A percentile compares a stretch with the other conserved stretches of the same genome.
Conservation (phyloP, 1,140 invertebrate genomes). For the Caenorhabditis remanei region DNA sequence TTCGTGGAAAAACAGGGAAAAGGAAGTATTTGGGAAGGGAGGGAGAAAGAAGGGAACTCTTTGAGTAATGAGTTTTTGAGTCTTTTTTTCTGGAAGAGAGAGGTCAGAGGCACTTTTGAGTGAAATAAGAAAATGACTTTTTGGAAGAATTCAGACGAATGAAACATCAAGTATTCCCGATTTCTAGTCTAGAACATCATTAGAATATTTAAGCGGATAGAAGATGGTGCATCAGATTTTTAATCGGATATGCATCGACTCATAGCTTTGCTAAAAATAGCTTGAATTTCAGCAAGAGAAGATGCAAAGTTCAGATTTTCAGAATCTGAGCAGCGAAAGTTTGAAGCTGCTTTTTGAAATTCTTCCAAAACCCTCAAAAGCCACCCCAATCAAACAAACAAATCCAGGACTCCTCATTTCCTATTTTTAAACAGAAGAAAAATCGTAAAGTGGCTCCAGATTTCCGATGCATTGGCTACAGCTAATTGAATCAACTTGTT, state of each 20-base stretch:
- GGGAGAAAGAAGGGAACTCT: no score
- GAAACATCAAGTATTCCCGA: not conserved
- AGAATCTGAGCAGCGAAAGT: no score
- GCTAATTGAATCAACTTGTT: slow-evolving; percentile 10
- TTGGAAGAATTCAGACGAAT: not conserved
- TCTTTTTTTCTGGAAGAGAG: no score
- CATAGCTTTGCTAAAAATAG: no score
- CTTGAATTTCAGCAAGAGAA: no score
- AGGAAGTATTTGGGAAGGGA: no score
- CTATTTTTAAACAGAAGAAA: not conserved
- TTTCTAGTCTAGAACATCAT: not conserved
- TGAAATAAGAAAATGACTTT: not conserved
- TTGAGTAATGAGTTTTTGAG: no score
- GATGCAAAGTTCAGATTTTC: no score
- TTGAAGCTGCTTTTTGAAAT: no score
- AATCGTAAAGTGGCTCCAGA: slow-evolving; percentile 6
- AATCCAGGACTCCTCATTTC: not conserved
- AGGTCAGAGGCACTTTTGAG: not conserved
- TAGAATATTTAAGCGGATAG: not conserved
- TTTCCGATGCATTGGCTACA: not conserved
- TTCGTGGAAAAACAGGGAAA: not conserved
- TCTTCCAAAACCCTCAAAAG: no score
- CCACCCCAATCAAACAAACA: not conserved
- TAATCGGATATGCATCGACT: not conserved
- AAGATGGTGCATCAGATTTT: not conserved